Evolutionary conservation across 2,888 invertebrate genomes (phyloP).

Genomic region (Dilophus febrilis): DNA sequence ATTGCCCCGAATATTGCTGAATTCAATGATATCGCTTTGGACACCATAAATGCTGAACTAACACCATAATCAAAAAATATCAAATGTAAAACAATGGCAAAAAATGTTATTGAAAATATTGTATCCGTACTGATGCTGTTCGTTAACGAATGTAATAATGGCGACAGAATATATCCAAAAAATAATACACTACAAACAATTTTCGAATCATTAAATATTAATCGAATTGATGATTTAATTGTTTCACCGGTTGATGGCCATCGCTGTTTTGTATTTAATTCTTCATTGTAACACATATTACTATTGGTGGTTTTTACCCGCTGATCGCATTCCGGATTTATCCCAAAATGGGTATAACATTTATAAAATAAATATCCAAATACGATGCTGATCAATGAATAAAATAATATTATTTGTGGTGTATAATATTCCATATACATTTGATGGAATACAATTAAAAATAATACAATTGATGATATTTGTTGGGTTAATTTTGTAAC

Average conservation of each 20-base stretch:
- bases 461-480: slow-evolving; percentile 57
- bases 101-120: slow-evolving; percentile 80
- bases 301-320: slow-evolving; percentile 18
- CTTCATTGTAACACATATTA: slow-evolving; percentile 17
- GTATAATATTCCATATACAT: slow-evolving; percentile 51
- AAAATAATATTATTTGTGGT: slow-evolving; percentile 44
- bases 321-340: too few species aligned
- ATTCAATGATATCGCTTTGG: slow-evolving; percentile 81
- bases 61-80: slow-evolving; percentile 87
- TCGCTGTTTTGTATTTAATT: too few species aligned
- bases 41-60: slow-evolving; percentile 63
- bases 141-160: slow-evolving; percentile 82
- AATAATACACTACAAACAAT: slow-evolving; percentile 67
- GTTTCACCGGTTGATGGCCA: too few species aligned
- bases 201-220: slow-evolving; percentile 41
- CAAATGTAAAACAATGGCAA: slow-evolving; percentile 76
- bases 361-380: slow-evolving; percentile 44
- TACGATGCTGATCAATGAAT: slow-evolving; percentile 36
- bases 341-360: slow-evolving; percentile 14
- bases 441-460: slow-evolving; percentile 52
- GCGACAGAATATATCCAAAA: slow-evolving; percentile 79
- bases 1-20: slow-evolving; percentile 90
- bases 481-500: slow-evolving; percentile 66
- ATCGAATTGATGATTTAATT: too few species aligned
- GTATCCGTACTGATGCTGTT: slow-evolving; percentile 96